phyloP scores from a whole-genome alignment of 1,140 invertebrate species.

The Marisa cornuarietis region DNA sequence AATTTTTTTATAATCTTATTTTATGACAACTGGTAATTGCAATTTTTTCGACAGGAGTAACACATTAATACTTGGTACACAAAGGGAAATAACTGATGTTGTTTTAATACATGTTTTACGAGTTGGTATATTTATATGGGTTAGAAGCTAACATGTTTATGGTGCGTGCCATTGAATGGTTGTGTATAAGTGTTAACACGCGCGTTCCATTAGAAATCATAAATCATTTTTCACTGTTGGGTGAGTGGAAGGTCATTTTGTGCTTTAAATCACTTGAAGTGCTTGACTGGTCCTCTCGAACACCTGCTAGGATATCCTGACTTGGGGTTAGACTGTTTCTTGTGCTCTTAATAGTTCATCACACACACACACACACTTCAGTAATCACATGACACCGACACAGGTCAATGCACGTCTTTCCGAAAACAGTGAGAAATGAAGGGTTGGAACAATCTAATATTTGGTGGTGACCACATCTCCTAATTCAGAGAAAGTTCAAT shows the following conservation, averaged over 20 bases:
- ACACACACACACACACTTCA: too few species aligned
- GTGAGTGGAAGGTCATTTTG: neutral
- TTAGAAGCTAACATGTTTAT: neutral
- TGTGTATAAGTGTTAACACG: neutral
- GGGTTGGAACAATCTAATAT: too few species aligned
- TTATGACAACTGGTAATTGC: neutral
- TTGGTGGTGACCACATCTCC: too few species aligned
- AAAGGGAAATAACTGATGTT: neutral
- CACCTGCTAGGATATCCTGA: conserved; percentile 14
- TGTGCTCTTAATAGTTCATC: neutral
- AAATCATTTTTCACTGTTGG: neutral
- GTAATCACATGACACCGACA: too few species aligned
- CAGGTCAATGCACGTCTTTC: too few species aligned
- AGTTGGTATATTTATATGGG: neutral
- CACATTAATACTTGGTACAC: neutral
- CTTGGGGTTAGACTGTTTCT: neutral
- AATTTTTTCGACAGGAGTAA: neutral
- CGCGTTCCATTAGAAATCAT: conserved; percentile 3
- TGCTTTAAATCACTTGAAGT: conserved; percentile 3
- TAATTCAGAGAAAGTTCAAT: too few species aligned
- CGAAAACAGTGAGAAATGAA: too few species aligned
- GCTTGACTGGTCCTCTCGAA: neutral
- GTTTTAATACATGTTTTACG: neutral
- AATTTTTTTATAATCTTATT: neutral
- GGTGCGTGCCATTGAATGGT: neutral